Evolutionary conservation across 2,888 invertebrate species (phyloP), one percentile per base, ranked within the genome.

Genomic region (Acleris literana): DNA sequence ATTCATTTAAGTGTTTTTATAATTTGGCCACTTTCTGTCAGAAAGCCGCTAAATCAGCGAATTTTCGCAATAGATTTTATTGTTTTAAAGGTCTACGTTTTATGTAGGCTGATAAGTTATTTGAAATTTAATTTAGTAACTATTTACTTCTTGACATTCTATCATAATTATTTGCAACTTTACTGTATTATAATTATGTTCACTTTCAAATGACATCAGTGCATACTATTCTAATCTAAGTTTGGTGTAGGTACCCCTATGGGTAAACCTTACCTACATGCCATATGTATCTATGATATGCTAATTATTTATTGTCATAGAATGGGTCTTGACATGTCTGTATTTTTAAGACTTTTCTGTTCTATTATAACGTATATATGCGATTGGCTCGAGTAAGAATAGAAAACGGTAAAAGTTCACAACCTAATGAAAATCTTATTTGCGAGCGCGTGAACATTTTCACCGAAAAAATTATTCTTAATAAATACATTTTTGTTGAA

Each of bases 31-130:
- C 69, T 72, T 69, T 72, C 59, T 59, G 17, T 17, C 18, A 25
- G 69, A 68, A 70, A 71, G 68, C 63, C 49, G 55, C 60, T 59
- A 39, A 57, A 66, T 62, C 25, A 57, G 66, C 39, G 39, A 57
- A 66, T 53, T 66, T 62, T 25, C 55, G 58, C 18, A 29, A 48
- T 65, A 61, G 29, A 54, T 52, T 62, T 56, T 57, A 49, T 49
- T 59, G 46, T 61, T 61, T 60, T 55, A 52, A 56, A 55, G 74
- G 89, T 85, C 91, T 92, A 88, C 92, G 92, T 92, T 92, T 90
- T 90, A 91, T 83, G 90, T 87, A 90, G 90, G 83, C 90, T 86
- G 82, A 79, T 89, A 88, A 86, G 85, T 88, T 87, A 85, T 84
- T 82, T 80, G 82, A 82, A 81, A 80, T 74, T 79, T 82, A 76